A percentile compares a stretch with the other conserved stretches of the same genome.
Evolutionary conservation across 1,140 invertebrate species (phyloP).

Genomic region (Drosophila cardini): DNA sequence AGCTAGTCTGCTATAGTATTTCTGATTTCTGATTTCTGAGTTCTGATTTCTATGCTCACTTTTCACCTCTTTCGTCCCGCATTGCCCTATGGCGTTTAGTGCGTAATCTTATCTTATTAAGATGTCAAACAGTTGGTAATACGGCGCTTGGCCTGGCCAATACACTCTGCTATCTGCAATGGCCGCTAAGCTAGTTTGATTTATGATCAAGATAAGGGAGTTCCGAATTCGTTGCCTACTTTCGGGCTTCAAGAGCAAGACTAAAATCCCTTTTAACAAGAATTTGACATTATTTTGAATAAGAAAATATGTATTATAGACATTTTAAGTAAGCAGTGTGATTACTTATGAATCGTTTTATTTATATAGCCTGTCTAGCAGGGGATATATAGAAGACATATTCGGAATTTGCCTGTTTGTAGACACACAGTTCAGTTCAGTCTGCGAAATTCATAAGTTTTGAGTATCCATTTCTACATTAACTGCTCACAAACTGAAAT

Average conservation of each 20-base stretch:
- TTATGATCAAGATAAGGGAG: conserved; percentile 24
- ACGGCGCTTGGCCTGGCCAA: conserved; percentile 58
- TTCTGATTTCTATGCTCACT: not conserved
- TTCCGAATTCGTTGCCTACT: conserved; percentile 38
- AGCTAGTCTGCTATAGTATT: conserved; percentile 10
- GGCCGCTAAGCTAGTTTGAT: conserved; percentile 38
- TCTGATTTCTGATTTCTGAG: not conserved
- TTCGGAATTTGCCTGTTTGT: too few species aligned
- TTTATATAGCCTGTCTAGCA: too few species aligned
- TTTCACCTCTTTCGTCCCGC: not conserved
- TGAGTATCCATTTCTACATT: too few species aligned
- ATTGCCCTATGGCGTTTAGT: conserved; percentile 49
- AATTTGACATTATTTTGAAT: not conserved
- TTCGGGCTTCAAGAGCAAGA: conserved; percentile 16
- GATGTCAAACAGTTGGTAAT: conserved; percentile 51
- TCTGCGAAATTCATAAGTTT: too few species aligned
- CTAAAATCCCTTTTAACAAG: not conserved
- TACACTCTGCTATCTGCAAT: conserved; percentile 34
- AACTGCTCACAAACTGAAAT: too few species aligned
- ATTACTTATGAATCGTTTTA: too few species aligned
- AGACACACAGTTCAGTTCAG: too few species aligned
- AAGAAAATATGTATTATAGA: too few species aligned
- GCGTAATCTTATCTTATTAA: conserved; percentile 69
- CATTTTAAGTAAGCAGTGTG: too few species aligned
- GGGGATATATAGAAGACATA: too few species aligned